Base-by-base conservation (phyloP, 1,140 invertebrate genomes). In the Bursaphelenchus mucronatus region DNA sequence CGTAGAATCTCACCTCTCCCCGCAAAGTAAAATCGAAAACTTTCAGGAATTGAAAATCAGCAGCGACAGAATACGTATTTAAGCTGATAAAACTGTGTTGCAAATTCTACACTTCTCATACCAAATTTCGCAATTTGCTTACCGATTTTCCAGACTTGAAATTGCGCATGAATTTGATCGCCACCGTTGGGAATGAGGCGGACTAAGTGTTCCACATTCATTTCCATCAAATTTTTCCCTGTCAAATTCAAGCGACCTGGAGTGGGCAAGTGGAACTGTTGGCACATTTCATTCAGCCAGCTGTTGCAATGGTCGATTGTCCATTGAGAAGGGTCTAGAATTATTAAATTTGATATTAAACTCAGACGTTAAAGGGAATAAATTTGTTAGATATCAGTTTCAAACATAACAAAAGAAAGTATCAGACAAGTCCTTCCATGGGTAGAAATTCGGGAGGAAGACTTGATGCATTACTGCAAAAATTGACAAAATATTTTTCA, bases 141-240 rank as follows among this genome's bases (percentile, higher is more conserved):
- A 84, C 83, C 83, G 63, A 73, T 81, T 68, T 80, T 82, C 83
- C 83, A 84, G 3, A 84, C 68, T 58, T 83, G 82, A 8, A 84
- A 68, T 43, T 83, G 81, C 19, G 76, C 73, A 63, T 73, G 76
- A 2, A 84, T 57, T n/a, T 73, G 79, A 7, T 78, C 67, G 0
- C 82, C 82, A 7, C 75, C 74, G n/a, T 74, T 75, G 9, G 79
- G 76, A 11, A 74, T 71, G 39, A 70, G 61, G 0, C 64, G 56
- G 52, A 57, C 62, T 21, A 84, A 82, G n/a, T 83, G 79, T 9
- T 77, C 73, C 41, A 75, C 70, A 3, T 68, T 66, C 51, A 84
- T 66, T 8, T 43, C 53, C 52, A 82, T 75, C 44, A 84, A 63
- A 17, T 65, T 68, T 15, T 65, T 50, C 0, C 83, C 83, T 13